Percentiles rank a stretch among this genome's conserved stretches.
phyloP scores from a whole-genome alignment of 1,140 invertebrate genomes.

The Calephelis nemesis region DNA sequence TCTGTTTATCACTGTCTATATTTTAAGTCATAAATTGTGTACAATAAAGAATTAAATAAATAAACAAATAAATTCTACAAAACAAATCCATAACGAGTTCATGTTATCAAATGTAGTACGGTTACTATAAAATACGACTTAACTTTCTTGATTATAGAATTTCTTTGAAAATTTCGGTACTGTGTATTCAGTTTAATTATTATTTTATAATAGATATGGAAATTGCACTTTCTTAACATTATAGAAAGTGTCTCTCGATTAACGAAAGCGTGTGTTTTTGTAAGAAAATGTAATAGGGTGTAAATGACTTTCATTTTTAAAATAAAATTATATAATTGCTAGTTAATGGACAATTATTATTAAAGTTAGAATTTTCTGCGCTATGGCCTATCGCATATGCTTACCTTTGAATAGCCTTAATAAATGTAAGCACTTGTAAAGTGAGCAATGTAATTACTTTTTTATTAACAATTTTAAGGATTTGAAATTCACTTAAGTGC shows the following conservation, averaged over 20 bases:
- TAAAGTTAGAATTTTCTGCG: too few relatives aligned
- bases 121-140: not conserved
- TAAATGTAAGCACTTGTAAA: too few relatives aligned
- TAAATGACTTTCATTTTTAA: conserved; percentile 19
- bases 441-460: too few relatives aligned
- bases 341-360: not conserved
- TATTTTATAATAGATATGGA: conserved; percentile 16
- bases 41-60: too few relatives aligned
- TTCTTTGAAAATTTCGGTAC: not conserved
- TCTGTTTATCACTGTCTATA: too few relatives aligned
- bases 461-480: too few relatives aligned
- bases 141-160: not conserved
- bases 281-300: conserved; percentile 7
- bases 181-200: conserved; percentile 13
- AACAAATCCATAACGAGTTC: too few relatives aligned
- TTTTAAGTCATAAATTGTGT: too few relatives aligned
- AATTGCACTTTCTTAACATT: conserved; percentile 10
- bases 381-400: too few relatives aligned
- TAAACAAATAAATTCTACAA: too few relatives aligned
- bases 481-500: too few relatives aligned
- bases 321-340: conserved; percentile 3
- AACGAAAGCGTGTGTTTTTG: conserved; percentile 12
- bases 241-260: conserved; percentile 14
- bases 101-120: not conserved
- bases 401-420: too few relatives aligned